These are phyloP conservation scores for Colossoma macropomum DNA, from an alignment of 2,113 vertebrate species.

Conservation along the genomic window DNA sequence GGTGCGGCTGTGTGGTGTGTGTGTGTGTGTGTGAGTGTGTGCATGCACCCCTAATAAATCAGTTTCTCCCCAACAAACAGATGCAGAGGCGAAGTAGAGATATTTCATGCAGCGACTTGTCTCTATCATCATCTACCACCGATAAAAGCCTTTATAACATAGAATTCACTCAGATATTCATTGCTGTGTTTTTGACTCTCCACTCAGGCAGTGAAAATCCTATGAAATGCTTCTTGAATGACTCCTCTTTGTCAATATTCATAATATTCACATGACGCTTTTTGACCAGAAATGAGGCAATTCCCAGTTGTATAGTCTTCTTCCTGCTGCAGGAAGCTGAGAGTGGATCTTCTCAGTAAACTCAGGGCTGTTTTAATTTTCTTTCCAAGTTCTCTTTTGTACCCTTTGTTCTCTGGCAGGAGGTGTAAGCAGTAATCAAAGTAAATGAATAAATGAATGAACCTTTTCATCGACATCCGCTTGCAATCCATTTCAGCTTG, in stretches of 20 bases:
- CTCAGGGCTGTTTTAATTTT: neutral
- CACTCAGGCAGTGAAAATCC: neutral
- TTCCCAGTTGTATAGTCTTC: neutral
- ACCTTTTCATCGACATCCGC: neutral
- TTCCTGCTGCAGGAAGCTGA: neutral
- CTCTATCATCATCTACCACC: conserved; percentile 17
- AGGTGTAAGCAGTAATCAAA: neutral
- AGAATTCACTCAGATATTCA: neutral
- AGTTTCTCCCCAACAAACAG: conserved; percentile 30
- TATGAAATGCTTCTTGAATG: neutral
- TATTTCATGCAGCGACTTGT: conserved; percentile 21
- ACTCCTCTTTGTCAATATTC: neutral
- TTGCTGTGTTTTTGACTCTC: neutral
- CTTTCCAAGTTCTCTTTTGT: neutral
- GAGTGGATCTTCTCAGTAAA: neutral
- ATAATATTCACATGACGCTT: neutral
- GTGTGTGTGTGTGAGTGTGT: neutral
- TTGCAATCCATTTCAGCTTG: neutral
- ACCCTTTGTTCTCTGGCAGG: neutral
- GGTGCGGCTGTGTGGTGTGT: conserved; percentile 6
- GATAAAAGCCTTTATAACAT: conserved; percentile 21
- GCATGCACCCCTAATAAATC: conserved; percentile 8
- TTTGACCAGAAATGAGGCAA: neutral
- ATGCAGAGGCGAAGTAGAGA: conserved; percentile 23
- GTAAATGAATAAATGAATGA: neutral